A percentile compares a stretch with the other conserved stretches of the same genome.
Conservation (phyloP, 2,888 invertebrate species). For the Eudemis profundana region DNA sequence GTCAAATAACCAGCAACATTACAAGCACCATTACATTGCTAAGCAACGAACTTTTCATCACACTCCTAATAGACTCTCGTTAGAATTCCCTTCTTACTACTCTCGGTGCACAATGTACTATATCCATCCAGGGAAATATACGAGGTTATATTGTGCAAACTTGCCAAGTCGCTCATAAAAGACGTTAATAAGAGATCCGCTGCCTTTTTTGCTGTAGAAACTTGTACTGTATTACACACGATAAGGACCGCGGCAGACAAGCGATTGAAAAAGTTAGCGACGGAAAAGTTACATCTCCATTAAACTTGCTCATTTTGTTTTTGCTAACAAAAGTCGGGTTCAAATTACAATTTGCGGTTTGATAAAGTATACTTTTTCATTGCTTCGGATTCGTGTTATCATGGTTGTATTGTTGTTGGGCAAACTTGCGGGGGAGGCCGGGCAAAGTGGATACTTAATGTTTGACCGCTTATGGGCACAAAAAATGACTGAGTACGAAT, state of each 20-base stretch:
- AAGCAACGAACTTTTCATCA: conserved; percentile 22
- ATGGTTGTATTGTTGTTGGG: too few species aligned
- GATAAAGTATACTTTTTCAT: too few species aligned
- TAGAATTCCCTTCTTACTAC: too few species aligned
- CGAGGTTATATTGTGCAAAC: conserved; percentile 33
- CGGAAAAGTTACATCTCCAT: neutral
- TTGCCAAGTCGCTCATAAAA: conserved; percentile 34
- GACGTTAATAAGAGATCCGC: conserved; percentile 33
- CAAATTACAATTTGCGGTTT: too few species aligned
- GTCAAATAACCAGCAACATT: conserved; percentile 4
- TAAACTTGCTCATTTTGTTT: neutral
- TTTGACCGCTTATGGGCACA: too few species aligned
- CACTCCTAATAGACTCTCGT: too few species aligned
- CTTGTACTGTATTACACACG: conserved; percentile 25
- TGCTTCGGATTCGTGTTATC: too few species aligned
- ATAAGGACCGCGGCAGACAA: conserved; percentile 8
- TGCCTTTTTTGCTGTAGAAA: conserved; percentile 19
- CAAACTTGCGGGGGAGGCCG: too few species aligned
- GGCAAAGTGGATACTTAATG: too few species aligned
- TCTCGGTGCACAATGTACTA: too few species aligned
- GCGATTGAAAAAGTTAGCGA: conserved; percentile 22
- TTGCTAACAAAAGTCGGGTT: neutral
- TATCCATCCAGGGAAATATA: conserved; percentile 30
- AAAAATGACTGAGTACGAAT: too few species aligned
- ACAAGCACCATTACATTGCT: conserved; percentile 19